Base-by-base conservation (phyloP, 2,113 vertebrate species). In the Oreochromis aureus region DNA sequence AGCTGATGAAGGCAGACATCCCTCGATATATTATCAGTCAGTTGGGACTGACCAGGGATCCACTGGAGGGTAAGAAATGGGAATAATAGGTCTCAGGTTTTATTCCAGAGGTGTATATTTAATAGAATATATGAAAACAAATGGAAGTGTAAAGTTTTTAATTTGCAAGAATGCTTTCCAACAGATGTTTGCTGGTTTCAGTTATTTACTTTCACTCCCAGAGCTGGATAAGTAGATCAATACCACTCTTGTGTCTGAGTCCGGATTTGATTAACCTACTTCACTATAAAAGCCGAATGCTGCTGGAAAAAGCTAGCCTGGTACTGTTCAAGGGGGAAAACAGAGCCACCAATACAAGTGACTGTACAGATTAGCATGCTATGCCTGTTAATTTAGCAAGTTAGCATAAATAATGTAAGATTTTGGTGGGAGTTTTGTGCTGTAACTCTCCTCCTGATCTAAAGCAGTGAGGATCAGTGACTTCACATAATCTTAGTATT, bases 1-100 rank as follows among this genome's bases (percentile, higher is more conserved):
- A 98, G 89, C 97, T 99, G 89, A 98, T 99, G 96, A 99, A 99
- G 96, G 98, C 97, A 0, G 98, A 99, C 95, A 99, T 99, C 95
- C 99, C 99, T 53, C 98, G 98, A 87, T 99, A 96, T 82, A 99
- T 99, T 94, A 97, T 99, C 95, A 98, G 96, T 95, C 99, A 99
- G 48, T 92, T 99, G 95, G 99, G 98, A 39, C 98, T 99, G 92
- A 99, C 98, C 88, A 97, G 98, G 96, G 99, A 99, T 95, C 98
- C 98, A n/a, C 92, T 99, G 92, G 98, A 99, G 94, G 98, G 99
- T 99, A 87, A 97, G 94, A 79, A 19, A 89, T 18, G 41, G 16
- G 46, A 80, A 61, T 58, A 13, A 46, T 1, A 30, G 36, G 27
- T 71, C n/a, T 39, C 15, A 10, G n/a, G 76, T n/a, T 69, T 73